phyloP scores from a whole-genome alignment of 2,888 invertebrate species.

The Anorthoa munda region DNA sequence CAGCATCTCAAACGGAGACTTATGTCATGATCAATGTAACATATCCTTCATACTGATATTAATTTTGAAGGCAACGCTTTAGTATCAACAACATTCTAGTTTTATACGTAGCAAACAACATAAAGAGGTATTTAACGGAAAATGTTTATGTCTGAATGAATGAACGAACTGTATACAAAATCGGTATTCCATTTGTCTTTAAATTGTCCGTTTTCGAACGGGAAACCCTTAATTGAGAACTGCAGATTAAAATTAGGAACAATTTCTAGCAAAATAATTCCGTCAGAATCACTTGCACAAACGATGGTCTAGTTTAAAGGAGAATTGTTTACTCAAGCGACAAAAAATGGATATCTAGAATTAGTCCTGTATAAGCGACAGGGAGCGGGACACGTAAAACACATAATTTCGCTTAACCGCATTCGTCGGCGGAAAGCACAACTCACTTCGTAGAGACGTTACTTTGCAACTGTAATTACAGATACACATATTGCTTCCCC shows the following conservation, averaged over 20 bases:
- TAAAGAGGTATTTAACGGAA: conserved; percentile 4
- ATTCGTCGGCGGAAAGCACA: conserved; percentile 66
- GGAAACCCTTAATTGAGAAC: conserved; percentile 37
- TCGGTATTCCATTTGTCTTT: conserved; percentile 27
- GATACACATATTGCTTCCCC: conserved; percentile 58
- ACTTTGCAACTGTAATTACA: conserved; percentile 66
- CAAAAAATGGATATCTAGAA: conserved; percentile 68
- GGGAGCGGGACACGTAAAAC: conserved; percentile 67
- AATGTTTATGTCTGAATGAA: conserved; percentile 9
- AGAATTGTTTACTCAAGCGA: conserved; percentile 61
- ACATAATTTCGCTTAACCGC: conserved; percentile 77
- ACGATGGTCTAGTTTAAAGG: conserved; percentile 48
- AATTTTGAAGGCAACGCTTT: conserved; percentile 23
- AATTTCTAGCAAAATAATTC: conserved; percentile 43
- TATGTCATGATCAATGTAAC: conserved; percentile 55
- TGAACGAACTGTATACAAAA: conserved; percentile 23
- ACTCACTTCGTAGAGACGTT: conserved; percentile 60
- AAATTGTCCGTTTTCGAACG: conserved; percentile 40
- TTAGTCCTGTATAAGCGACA: conserved; percentile 66
- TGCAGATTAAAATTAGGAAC: conserved; percentile 40
- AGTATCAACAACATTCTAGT: conserved; percentile 11
- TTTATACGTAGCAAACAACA: background rate
- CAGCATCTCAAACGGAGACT: too few species aligned
- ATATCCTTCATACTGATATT: conserved; percentile 39
- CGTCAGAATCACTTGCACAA: conserved; percentile 29